A percentile compares a stretch with the other conserved stretches of the same genome.
Evolutionary conservation across 2,113 vertebrate genomes (phyloP).

Genomic region (Rousettus leschenaultii): DNA sequence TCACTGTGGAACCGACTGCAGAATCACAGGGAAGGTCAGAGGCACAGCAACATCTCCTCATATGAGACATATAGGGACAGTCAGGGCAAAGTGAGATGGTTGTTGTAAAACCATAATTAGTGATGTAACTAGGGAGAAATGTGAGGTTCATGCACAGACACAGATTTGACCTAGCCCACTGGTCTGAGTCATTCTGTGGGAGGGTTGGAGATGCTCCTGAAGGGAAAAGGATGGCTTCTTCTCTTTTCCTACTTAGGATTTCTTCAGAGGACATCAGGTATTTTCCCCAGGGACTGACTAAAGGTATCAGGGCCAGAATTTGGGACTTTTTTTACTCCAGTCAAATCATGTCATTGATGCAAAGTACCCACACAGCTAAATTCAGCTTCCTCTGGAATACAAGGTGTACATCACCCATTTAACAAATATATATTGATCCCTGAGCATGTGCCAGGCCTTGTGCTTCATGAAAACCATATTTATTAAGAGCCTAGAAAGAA

Average conservation of each 20-base stretch:
- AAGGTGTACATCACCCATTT: not conserved
- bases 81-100: not conserved
- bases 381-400: not conserved
- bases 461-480: not conserved
- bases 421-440: not conserved
- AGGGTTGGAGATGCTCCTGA: not conserved
- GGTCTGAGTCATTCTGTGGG: not conserved
- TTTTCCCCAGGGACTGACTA: not conserved
- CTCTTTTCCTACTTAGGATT: not conserved
- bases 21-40: not conserved
- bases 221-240: not conserved
- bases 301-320: not conserved
- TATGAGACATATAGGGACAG: not conserved
- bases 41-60: not conserved
- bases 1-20: not conserved
- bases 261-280: not conserved
- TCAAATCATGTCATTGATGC: not conserved
- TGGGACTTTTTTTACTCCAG: not conserved
- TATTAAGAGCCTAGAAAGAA: not conserved
- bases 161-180: not conserved
- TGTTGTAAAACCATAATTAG: not conserved
- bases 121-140: not conserved
- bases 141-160: not conserved
- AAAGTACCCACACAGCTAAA: not conserved
- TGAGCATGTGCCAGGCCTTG: not conserved